Evolutionary conservation across 2,888 invertebrate species (phyloP), one percentile per base, ranked within the genome.

Genomic region (Caenorhabditis sp.): DNA sequence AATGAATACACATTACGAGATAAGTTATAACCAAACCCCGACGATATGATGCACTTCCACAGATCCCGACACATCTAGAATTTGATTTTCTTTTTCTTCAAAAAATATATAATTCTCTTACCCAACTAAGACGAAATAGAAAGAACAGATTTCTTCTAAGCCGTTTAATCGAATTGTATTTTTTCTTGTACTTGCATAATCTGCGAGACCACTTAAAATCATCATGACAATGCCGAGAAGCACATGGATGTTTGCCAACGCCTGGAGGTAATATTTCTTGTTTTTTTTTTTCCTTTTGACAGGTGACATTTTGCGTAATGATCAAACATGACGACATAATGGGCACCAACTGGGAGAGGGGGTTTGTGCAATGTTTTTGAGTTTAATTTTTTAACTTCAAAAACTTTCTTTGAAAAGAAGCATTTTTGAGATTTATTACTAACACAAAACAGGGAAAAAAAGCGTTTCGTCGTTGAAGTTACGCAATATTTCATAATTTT

Each of bases 1-100:
- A 81, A 59, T 86, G 86, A 36, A 86, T 71, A 37, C 78, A 71
- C 85, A 86, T 84, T 4, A 85, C 79, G 64, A 84, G 65, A 53
- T 81, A 84, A 5, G 85, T 78, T 37, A 83, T 82, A 43, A 86
- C 79, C 21, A 86, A 75, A 36, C 83, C 84, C 10, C 86, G 77
- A 3, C 86, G 75, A 69, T 83, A 84, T 21, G 79, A 79, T 36
- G 84, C 83, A 27, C 82, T 77, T 17, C 85, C 85, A 60, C 81
- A 82, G 23, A 86, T 77, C 19, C 85, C 86, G 14, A 83, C 75
- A 14, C 84, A 58, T 49, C 84, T 84, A 69, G 50, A 82, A 66
- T n/a, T n/a, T n/a, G n/a, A n/a, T 53, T 53, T 53, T 19, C 10
- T 53, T 21, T 53, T 5, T 19, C 21, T 53, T 53, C n/a, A n/a